phyloP scores from a whole-genome alignment of 2,113 vertebrate genomes.

The human region DNA sequence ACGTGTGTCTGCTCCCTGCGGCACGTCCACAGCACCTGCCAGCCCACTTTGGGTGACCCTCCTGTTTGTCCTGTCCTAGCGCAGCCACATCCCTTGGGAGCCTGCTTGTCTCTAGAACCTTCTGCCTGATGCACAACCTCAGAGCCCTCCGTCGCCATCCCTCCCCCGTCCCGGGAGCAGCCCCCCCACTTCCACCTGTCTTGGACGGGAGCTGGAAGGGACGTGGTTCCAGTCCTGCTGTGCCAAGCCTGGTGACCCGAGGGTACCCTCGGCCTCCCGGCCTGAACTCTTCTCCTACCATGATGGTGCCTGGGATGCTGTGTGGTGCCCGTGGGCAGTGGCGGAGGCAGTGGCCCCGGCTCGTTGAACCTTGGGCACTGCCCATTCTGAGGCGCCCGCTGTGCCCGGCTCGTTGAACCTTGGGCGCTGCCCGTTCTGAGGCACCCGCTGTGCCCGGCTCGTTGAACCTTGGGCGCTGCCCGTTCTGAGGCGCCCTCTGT shows the following conservation, averaged over 20 bases:
- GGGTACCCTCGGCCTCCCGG: background rate
- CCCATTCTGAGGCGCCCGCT: no score
- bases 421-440: no score
- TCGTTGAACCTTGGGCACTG: no score
- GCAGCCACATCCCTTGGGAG: background rate
- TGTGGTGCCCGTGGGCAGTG: background rate
- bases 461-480: no score
- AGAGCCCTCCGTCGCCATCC: background rate
- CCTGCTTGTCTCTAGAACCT: background rate
- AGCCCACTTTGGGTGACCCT: background rate
- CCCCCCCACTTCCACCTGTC: no score
- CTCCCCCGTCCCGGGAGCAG: background rate
- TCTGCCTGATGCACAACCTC: background rate
- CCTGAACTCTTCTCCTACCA: accelerated
- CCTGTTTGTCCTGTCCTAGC: accelerated
- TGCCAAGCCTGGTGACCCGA: background rate
- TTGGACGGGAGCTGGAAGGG: no score
- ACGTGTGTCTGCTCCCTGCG: no score
- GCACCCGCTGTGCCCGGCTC: accelerated
- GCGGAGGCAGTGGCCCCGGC: accelerated
- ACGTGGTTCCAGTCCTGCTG: background rate
- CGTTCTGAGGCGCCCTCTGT: no score
- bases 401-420: accelerated
- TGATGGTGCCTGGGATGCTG: background rate
- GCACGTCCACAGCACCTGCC: no score